Evolutionary conservation across 1,140 invertebrate species (phyloP), one percentile per base, ranked within the genome.

Genomic region (Conus ventricosus): DNA sequence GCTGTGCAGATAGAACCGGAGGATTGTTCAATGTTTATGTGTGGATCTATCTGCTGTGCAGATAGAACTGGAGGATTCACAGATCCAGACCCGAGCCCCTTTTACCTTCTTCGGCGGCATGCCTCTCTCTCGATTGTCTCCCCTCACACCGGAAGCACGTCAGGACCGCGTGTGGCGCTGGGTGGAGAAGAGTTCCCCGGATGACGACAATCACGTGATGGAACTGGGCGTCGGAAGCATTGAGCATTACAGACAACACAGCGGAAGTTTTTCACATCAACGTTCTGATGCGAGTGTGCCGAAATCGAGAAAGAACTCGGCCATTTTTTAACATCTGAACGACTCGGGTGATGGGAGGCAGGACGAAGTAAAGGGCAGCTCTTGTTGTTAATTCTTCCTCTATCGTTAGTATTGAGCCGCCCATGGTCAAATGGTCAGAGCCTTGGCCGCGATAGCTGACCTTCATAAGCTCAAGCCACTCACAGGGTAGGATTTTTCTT

Each of bases 111-210:
- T 51, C 7, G 51, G 4, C 11, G 27, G 27, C 83, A 63, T 63
- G 27, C n/a, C 55, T 10, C 55, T 63, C 17, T 17, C 57, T 53
- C 25, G 53, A 5, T n/a, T 87, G 20, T 78, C 85, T 57, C 54
- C 85, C 71, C 71, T 87, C 39, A 87, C 85, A 75, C 85, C 71
- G 39, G 85, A 87, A 78, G 75, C 85, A n/a, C 85, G 85, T 25
- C 75, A 78, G 5, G 20, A 87, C 53, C 67, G 85, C 71, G 85
- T 87, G n/a, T 17, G 11, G 23, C 85, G 75, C 71, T 87, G 85
- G 85, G 67, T 87, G 54, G 75, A 78, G 75, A 87, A 87, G 71
- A 87, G 71, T 76, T 27, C 54, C 51, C 53, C 85, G 10, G 71
- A 78, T 53, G 85, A 87, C 8, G 71, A 87, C n/a, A 23, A 15